Evolutionary conservation across 2,888 invertebrate genomes (phyloP), one percentile per base, ranked within the genome.

Genomic region (Ditula angustiorana): DNA sequence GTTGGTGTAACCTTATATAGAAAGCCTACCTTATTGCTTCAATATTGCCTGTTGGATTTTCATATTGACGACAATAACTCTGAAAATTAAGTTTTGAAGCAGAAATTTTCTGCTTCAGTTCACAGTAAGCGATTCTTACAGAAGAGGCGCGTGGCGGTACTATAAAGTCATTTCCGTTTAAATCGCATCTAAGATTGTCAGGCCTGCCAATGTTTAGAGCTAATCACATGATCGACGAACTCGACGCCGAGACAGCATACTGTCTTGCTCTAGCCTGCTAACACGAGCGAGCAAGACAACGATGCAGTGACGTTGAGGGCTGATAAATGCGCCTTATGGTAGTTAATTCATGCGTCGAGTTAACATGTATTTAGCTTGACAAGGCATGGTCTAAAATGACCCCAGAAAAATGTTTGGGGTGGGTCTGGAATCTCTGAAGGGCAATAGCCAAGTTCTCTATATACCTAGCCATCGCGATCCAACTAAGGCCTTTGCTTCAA

Each of bases 331-430:
- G n/a, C n/a, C 30, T 30, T 30, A 30, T 7, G 30, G 1, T 30
- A 30, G 35, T 4, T 35, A 4, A 13, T 13, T 2, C 16, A 37
- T 35, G n/a, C 35, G 13, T 37, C 7, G 19, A 37, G 37, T 11
- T 37, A 16, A 11, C 16, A 41, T 19, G 41, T 41, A 1, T 41
- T 19, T 41, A 19, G 41, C 41, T 41, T 19, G 41, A 50, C 46
- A n/a, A 33, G 41, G 47, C 55, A 56, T 49, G 30, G 56, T 62
- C 62, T 49, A 21, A 35, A 26, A 16, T 4, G 47, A 24, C 49
- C 62, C 62, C 56, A 62, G 56, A 10, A 7, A 37, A 50, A 50
- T 11, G 26, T 41, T 62, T 62, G 62, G 62, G 62, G 41, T 26
- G 21, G 28, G 49, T 62, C 62, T 37, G 13, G 28, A 58, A 11